A percentile compares a stretch with the other conserved stretches of the same genome.
These are phyloP conservation scores for Trogon melanurus DNA, from an alignment of 2,113 vertebrate genomes.

Conservation along the genomic window DNA sequence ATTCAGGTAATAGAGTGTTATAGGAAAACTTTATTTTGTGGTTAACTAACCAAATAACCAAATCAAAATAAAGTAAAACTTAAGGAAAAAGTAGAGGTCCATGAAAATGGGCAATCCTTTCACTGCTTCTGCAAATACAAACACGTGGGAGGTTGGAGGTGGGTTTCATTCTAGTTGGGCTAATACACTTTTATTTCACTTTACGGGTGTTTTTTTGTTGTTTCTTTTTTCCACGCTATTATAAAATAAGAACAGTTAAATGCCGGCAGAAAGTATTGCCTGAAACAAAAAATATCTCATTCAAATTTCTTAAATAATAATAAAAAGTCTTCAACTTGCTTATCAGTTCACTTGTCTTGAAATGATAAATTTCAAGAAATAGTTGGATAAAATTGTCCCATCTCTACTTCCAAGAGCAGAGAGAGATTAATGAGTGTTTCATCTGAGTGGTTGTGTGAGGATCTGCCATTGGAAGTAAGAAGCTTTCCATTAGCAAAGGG, in stretches of 20 bases:
- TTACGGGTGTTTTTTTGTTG: rapidly evolving
- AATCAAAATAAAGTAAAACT: background rate
- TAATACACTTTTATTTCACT: background rate
- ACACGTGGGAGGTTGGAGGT: background rate
- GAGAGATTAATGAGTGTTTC: background rate
- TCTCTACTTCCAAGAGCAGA: background rate
- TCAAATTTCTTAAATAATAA: background rate
- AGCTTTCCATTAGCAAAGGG: background rate
- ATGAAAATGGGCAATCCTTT: background rate
- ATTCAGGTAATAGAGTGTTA: background rate
- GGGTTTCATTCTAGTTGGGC: background rate
- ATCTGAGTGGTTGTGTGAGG: background rate
- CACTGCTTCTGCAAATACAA: background rate
- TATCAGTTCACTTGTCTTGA: background rate
- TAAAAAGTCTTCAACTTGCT: background rate
- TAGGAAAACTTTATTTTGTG: background rate
- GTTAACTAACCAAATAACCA: background rate
- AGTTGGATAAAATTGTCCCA: background rate
- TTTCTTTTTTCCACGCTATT: background rate
- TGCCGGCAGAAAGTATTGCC: background rate
- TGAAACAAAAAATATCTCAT: background rate
- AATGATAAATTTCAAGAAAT: background rate
- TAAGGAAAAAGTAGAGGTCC: background rate
- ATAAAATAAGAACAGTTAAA: background rate
- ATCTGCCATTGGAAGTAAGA: background rate